Evolutionary conservation across 2,113 vertebrate genomes (phyloP).

Genomic region (Nettapus auritus): DNA sequence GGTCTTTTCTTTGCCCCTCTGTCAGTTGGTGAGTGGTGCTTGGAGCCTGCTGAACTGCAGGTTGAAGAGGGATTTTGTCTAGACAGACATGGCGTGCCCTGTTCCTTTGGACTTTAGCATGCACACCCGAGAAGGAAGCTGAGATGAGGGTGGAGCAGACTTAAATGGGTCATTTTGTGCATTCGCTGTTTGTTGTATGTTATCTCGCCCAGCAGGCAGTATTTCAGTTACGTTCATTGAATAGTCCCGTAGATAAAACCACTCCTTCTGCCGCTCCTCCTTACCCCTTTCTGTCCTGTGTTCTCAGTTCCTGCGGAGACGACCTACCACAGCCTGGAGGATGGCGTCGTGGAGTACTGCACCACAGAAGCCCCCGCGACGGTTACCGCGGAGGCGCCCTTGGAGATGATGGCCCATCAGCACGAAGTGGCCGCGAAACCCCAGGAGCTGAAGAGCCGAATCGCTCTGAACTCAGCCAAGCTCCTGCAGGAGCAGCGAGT

Average conservation of each 20-base stretch:
- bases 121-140: not conserved
- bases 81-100: slow-evolving; percentile 13
- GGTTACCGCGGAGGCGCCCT: slow-evolving; percentile 79
- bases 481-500: slow-evolving; percentile 95
- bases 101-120: not conserved
- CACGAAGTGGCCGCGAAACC: slow-evolving; percentile 86
- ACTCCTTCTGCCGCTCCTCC: not conserved
- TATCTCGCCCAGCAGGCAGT: slow-evolving; percentile 51
- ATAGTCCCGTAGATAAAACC: slow-evolving; percentile 48
- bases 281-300: slow-evolving; percentile 42
- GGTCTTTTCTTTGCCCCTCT: not conserved
- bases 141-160: slow-evolving; percentile 34
- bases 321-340: slow-evolving; percentile 90
- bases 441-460: slow-evolving; percentile 94
- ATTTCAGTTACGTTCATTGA: not conserved
- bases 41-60: not conserved
- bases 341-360: slow-evolving; percentile 94
- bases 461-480: slow-evolving; percentile 94
- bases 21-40: not conserved
- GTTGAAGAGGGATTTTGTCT: not conserved
- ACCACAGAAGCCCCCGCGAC: slow-evolving; percentile 85
- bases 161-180: slow-evolving; percentile 26
- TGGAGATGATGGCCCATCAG: slow-evolving; percentile 87
- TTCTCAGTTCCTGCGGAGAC: slow-evolving; percentile 85
- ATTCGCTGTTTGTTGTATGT: slow-evolving; percentile 22